Evolutionary conservation across 2,113 vertebrate species (phyloP).

Genomic region (Hippoglossus stenolepis): DNA sequence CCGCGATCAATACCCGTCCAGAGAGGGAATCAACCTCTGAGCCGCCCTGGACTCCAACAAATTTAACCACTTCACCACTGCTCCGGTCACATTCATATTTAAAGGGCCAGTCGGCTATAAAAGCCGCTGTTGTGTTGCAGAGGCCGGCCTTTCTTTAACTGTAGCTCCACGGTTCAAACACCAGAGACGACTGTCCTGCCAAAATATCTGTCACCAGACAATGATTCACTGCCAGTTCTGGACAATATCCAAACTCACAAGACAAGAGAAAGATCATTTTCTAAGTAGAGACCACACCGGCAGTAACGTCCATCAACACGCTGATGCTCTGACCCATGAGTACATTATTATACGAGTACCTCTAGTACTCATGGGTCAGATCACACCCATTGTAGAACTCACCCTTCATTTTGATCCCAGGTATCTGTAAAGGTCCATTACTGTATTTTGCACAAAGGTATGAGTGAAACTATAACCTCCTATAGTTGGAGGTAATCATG

Average conservation of each 20-base stretch:
- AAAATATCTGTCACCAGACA: neutral
- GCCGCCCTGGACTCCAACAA: conserved; percentile 37
- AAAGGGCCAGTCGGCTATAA: conserved; percentile 3
- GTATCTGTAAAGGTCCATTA: neutral
- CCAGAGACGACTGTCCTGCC: neutral
- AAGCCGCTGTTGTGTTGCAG: neutral
- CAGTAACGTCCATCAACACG: neutral
- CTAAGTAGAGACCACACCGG: neutral
- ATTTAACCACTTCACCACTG: conserved; percentile 38
- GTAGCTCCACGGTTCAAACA: neutral
- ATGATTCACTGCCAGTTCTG: neutral
- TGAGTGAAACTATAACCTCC: too few relatives aligned
- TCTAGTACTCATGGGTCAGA: too few relatives aligned
- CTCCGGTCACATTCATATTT: neutral
- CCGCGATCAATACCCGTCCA: conserved; percentile 60
- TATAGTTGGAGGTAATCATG: too few relatives aligned
- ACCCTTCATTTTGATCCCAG: neutral
- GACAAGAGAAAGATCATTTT: neutral
- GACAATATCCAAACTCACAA: neutral
- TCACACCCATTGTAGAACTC: too few relatives aligned
- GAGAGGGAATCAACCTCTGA: conserved; percentile 56
- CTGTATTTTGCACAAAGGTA: neutral
- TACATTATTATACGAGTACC: neutral
- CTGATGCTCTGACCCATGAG: neutral
- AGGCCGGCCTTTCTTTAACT: neutral